Conservation (phyloP, 2,797 vertebrate genomes). For the Chelonia mydas region DNA sequence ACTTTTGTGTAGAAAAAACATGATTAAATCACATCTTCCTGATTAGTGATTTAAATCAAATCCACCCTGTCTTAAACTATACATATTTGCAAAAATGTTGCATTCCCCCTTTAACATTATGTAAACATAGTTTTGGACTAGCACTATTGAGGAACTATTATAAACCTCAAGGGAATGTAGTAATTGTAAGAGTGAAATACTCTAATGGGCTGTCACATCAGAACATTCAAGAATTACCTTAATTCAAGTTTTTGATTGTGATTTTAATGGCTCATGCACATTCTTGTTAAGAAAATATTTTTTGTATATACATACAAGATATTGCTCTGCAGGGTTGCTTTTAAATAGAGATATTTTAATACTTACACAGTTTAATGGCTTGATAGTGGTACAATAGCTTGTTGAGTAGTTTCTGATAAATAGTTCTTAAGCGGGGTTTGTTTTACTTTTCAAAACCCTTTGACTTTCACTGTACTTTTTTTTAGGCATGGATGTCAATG, state of each 20-base stretch:
- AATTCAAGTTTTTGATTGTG: background rate
- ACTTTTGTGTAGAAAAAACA: too few relatives aligned
- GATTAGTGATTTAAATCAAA: too few relatives aligned
- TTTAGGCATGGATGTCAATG: background rate
- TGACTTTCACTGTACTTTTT: too few relatives aligned
- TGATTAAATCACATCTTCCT: too few relatives aligned
- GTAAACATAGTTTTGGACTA: background rate
- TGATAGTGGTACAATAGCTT: background rate
- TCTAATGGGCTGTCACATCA: background rate
- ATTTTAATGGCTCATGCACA: background rate
- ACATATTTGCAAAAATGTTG: background rate
- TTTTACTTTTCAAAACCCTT: too few relatives aligned
- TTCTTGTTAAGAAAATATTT: background rate
- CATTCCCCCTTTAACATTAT: background rate
- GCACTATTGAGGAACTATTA: background rate
- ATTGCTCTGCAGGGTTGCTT: background rate
- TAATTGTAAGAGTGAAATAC: background rate
- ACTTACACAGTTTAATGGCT: background rate
- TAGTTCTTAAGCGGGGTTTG: background rate
- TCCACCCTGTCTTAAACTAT: background rate
- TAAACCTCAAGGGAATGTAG: background rate
- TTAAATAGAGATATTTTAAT: background rate
- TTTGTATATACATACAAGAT: background rate
- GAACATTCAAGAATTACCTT: background rate
- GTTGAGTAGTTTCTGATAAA: background rate